Conservation (phyloP, 1,140 invertebrate species). For the Pissodes strobi region DNA sequence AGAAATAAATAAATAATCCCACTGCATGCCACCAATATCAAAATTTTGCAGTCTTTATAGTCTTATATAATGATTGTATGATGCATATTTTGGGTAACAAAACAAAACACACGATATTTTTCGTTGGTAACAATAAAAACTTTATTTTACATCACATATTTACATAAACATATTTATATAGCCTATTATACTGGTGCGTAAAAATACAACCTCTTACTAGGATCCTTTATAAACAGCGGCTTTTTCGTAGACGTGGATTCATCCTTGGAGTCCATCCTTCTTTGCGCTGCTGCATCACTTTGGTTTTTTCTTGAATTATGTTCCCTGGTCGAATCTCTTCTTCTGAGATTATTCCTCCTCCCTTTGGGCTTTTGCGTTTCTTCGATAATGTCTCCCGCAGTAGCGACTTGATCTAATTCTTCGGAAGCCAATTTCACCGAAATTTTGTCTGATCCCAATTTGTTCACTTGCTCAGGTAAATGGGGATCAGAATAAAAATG, state of each 20-base stretch:
- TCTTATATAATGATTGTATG: too few species aligned
- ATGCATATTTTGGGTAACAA: background rate
- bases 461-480: conserved; percentile 25
- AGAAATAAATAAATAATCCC: too few species aligned
- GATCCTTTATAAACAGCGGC: conserved; percentile 49
- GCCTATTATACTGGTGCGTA: conserved; percentile 45
- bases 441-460: conserved; percentile 13
- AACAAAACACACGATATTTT: background rate
- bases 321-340: too few species aligned
- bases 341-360: background rate
- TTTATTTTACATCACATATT: conserved; percentile 33
- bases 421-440: conserved; percentile 9
- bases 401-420: conserved; percentile 12
- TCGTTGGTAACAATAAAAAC: conserved; percentile 6
- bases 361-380: background rate
- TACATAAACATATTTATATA: conserved; percentile 32
- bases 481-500: conserved; percentile 42
- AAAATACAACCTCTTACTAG: conserved; percentile 52
- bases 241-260: conserved; percentile 32
- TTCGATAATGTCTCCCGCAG: conserved; percentile 10
- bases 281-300: background rate
- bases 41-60: too few species aligned
- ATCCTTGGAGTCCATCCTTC: background rate
- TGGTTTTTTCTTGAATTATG: too few species aligned
- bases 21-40: too few species aligned